Evolutionary conservation across 1,140 invertebrate species (phyloP), one percentile per base, ranked within the genome.

Genomic region (Megalopta genalis): DNA sequence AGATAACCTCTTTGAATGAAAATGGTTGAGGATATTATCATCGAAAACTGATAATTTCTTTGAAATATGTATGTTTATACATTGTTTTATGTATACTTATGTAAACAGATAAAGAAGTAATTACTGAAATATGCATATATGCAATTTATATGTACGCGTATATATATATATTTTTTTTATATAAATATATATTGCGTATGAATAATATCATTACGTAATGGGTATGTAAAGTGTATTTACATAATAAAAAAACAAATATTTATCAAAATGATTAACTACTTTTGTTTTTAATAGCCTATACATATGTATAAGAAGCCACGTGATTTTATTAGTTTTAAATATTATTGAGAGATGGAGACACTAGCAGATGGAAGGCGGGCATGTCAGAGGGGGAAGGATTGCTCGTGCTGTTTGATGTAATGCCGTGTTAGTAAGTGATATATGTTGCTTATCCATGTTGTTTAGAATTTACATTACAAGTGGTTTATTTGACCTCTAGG

Each of bases 321-420:
- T 85, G 71, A 46, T 25, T 67, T 54, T 49, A 8, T 25, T 39
- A 57, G 39, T 23, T 60, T 62, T 25, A 59, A 12, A 62, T 59
- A 71, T 49, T 42, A 27, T n/a, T 78, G 46, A 70, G 8, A 25
- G 83, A 71, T 85, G 84, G 74, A 80, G 60, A 49, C 74, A 85
- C 79, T 46, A 39, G 23, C 21, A 12, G 18, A 59, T n/a, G 37
- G 57, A 63, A 85, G 60, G 62, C 49, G 75, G 64, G 10, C 42
- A 60, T 57, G 39, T 76, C 59, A 39, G 60, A 79, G 69, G 54
- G 77, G 49, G 59, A 74, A 80, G 60, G 67, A 74, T 46, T 70
- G 71, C 74, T 64, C 59, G 52, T 37, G 75, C 42, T 77, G 42
- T 86, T 65, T 70, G 37, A 67, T 72, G 62, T 62, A 77, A 73